Conservation (phyloP, 2,113 vertebrate genomes). For the Lates calcarifer region DNA sequence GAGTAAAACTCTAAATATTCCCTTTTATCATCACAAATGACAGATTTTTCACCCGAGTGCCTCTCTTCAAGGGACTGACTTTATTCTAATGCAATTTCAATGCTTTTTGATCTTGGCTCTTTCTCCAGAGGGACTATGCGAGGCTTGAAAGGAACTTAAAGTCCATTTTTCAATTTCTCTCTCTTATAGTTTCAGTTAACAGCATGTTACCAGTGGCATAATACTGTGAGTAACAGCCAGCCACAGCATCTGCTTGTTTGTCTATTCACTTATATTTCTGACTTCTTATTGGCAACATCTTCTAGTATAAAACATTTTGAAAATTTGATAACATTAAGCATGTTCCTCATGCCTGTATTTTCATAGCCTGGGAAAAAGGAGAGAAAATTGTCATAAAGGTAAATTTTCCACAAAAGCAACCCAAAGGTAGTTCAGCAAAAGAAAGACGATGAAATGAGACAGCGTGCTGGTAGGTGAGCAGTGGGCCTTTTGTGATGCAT, state of each 20-base stretch:
- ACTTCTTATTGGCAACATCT: not conserved
- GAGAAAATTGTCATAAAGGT: not conserved
- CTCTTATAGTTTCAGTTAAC: slow-evolving; percentile 40
- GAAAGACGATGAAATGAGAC: not conserved
- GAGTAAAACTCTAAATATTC: slow-evolving; percentile 74
- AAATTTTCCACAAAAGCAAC: not conserved
- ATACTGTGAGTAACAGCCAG: too few relatives aligned
- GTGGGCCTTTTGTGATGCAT: slow-evolving; percentile 24
- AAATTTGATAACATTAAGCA: not conserved
- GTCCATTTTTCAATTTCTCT: slow-evolving; percentile 58
- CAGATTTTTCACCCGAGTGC: slow-evolving; percentile 66
- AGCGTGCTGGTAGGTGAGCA: slow-evolving; percentile 15
- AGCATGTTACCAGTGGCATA: slow-evolving; percentile 26
- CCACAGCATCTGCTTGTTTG: too few relatives aligned
- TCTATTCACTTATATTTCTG: not conserved
- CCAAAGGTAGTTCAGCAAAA: not conserved
- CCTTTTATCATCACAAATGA: slow-evolving; percentile 78
- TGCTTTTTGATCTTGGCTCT: slow-evolving; percentile 66
- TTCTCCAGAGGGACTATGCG: slow-evolving; percentile 45
- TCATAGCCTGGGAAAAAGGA: not conserved
- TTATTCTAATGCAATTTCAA: slow-evolving; percentile 68
- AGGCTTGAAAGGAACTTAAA: slow-evolving; percentile 66
- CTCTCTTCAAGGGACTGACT: slow-evolving; percentile 70
- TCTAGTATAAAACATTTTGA: not conserved
- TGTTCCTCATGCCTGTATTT: slow-evolving; percentile 1